Evolutionary conservation across 2,888 invertebrate species (phyloP).

Genomic region (Heteromurus nitidus): DNA sequence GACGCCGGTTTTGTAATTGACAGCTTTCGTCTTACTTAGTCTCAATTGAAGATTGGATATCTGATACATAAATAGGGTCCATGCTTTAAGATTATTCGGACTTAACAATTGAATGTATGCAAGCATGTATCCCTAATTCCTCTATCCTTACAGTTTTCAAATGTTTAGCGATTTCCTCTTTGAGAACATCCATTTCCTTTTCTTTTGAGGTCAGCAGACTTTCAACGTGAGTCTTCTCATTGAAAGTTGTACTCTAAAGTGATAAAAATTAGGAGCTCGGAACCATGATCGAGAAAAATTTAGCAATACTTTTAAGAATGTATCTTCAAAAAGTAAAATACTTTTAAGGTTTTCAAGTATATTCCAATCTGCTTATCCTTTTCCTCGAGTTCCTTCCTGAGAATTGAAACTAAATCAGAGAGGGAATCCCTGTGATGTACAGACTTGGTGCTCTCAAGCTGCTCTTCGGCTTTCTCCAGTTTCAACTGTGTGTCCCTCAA

Average conservation of each 20-base stretch:
- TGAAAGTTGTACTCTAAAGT: slow-evolving; percentile 12
- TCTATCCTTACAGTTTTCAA: slow-evolving; percentile 64
- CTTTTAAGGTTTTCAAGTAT: slow-evolving; percentile 76
- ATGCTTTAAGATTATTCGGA: background rate
- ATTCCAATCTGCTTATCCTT: slow-evolving; percentile 68
- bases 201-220: slow-evolving; percentile 58
- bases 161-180: slow-evolving; percentile 63
- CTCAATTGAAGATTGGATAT: slow-evolving; percentile 64
- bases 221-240: slow-evolving; percentile 52
- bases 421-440: slow-evolving; percentile 67
- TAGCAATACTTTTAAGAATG: background rate
- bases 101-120: background rate
- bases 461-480: slow-evolving; percentile 78
- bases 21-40: slow-evolving; percentile 70
- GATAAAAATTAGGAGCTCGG: too few species aligned
- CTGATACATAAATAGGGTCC: slow-evolving; percentile 13
- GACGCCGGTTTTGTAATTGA: slow-evolving; percentile 66
- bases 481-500: slow-evolving; percentile 78
- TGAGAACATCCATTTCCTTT: slow-evolving; percentile 66
- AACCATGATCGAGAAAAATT: too few species aligned
- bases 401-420: slow-evolving; percentile 61
- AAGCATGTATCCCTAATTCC: background rate
- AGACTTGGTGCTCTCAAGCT: slow-evolving; percentile 66
- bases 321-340: slow-evolving; percentile 63
- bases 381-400: slow-evolving; percentile 67